Evolutionary conservation across 2,797 vertebrate species (phyloP).

Genomic region (Takifugu rubripes): DNA sequence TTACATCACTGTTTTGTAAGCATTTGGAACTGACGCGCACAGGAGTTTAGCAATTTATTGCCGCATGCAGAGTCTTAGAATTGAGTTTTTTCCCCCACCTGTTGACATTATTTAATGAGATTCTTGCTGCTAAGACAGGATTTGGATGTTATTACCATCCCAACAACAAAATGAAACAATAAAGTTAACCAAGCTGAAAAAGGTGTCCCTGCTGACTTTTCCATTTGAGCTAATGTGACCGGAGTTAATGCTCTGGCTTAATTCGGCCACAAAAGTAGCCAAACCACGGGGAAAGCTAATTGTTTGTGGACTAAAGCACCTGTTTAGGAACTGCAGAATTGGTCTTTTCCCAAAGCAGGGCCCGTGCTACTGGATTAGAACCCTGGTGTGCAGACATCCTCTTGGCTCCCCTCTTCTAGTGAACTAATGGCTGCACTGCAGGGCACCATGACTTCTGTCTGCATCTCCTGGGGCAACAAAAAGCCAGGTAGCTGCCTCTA

Average conservation of each 20-base stretch:
- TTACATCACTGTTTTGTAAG: conserved; percentile 19
- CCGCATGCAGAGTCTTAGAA: conserved; percentile 59
- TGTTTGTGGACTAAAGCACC: conserved; percentile 72
- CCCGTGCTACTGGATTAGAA: conserved; percentile 62
- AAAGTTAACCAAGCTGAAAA: conserved; percentile 76
- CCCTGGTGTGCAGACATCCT: conserved; percentile 66
- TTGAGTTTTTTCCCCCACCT: conserved; percentile 35
- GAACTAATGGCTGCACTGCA: conserved; percentile 54
- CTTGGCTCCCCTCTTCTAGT: conserved; percentile 49
- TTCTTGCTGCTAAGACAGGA: conserved; percentile 66
- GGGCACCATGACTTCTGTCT: conserved; percentile 57
- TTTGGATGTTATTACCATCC: conserved; percentile 68
- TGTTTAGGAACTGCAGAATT: conserved; percentile 69
- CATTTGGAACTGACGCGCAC: conserved; percentile 11
- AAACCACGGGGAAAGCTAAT: conserved; percentile 67
- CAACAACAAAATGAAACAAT: conserved; percentile 73
- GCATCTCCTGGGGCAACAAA: conserved; percentile 44
- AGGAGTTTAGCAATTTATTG: conserved; percentile 44
- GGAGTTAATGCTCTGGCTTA: conserved; percentile 77
- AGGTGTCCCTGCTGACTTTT: conserved; percentile 78
- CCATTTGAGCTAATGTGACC: conserved; percentile 73
- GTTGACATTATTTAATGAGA: conserved; percentile 69
- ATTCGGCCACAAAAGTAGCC: conserved; percentile 75
- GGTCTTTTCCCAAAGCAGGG: conserved; percentile 58
- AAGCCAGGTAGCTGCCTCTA: conserved; percentile 23